These are phyloP conservation scores for Rhabditoides inermis DNA, from an alignment of 2,888 invertebrate genomes.

Conservation along the genomic window DNA sequence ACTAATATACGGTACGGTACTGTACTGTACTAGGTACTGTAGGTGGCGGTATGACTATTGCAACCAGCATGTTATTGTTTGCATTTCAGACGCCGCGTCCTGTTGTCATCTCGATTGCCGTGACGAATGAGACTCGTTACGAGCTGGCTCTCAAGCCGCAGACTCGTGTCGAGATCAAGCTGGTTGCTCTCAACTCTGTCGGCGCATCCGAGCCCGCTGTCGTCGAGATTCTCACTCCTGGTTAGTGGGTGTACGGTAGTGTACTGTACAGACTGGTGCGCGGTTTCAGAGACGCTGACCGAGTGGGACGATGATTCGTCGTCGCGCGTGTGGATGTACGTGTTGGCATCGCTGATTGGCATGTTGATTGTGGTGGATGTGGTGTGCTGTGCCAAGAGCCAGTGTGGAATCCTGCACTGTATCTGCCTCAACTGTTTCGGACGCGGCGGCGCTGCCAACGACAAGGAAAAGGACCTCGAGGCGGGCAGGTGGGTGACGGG, in stretches of 20 bases:
- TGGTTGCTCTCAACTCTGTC: no score
- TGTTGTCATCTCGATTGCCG: background rate
- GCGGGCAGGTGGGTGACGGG: conserved; percentile 22
- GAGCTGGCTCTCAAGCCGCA: no score
- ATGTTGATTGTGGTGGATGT: conserved; percentile 70
- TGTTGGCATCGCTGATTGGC: conserved; percentile 69
- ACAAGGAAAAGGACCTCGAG: conserved; percentile 22
- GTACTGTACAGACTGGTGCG: no score
- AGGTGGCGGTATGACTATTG: background rate
- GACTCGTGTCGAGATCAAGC: no score
- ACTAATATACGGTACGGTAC: no score
- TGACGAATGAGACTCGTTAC: no score
- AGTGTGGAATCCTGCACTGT: conserved; percentile 57
- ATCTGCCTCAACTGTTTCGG: conserved; percentile 44
- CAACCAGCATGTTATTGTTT: no score
- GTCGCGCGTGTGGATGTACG: no score
- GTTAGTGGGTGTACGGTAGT: conserved; percentile 1
- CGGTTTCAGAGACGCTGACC: no score
- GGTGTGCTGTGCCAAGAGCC: conserved; percentile 67
- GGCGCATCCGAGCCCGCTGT: conserved; percentile 8
- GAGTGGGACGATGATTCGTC: no score
- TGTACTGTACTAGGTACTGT: background rate
- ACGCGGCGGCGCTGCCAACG: conserved; percentile 9
- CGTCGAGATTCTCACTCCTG: background rate
- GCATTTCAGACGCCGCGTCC: background rate